Evolutionary conservation across 92 coral and sea anemone genomes (phyloP).

Genomic region (Diadumene lineata): DNA sequence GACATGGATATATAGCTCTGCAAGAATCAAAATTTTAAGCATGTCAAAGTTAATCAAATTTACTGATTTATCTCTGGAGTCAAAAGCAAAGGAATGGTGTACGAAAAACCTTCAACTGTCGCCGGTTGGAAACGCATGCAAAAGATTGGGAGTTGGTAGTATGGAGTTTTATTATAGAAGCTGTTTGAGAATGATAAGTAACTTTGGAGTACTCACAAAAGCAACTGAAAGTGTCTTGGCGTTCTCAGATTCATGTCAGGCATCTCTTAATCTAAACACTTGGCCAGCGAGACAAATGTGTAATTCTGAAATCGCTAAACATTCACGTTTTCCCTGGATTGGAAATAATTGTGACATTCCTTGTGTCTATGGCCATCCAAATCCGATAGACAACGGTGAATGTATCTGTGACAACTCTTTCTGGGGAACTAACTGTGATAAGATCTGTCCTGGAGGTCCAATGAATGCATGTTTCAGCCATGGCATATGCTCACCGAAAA

Average conservation of each 20-base stretch:
- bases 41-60: slow-evolving; percentile 27
- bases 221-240: slow-evolving; percentile 45
- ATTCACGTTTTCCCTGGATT: slow-evolving; percentile 46
- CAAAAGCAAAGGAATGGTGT: slow-evolving; percentile 48
- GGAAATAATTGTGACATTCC: slow-evolving; percentile 40
- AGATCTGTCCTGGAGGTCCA: slow-evolving; percentile 55
- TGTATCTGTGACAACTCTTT: slow-evolving; percentile 54
- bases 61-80: slow-evolving; percentile 17
- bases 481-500: slow-evolving; percentile 49
- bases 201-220: slow-evolving; percentile 23
- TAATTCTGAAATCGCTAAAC: slow-evolving; percentile 34
- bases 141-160: slow-evolving; percentile 38
- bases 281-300: slow-evolving; percentile 69
- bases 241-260: slow-evolving; percentile 59
- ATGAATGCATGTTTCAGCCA: slow-evolving; percentile 44
- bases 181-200: slow-evolving; percentile 42
- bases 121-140: slow-evolving; percentile 30
- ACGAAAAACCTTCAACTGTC: slow-evolving; percentile 34
- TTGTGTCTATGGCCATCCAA: slow-evolving; percentile 50
- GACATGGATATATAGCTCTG: slow-evolving; percentile 56
- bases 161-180: slow-evolving; percentile 48
- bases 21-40: slow-evolving; percentile 34
- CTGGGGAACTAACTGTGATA: slow-evolving; percentile 48
- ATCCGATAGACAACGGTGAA: slow-evolving; percentile 1
- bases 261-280: slow-evolving; percentile 32